Percentiles rank a stretch among this genome's conserved stretches.
phyloP scores from a whole-genome alignment of 1,140 invertebrate genomes.

The Drosophila nigrodunni region DNA sequence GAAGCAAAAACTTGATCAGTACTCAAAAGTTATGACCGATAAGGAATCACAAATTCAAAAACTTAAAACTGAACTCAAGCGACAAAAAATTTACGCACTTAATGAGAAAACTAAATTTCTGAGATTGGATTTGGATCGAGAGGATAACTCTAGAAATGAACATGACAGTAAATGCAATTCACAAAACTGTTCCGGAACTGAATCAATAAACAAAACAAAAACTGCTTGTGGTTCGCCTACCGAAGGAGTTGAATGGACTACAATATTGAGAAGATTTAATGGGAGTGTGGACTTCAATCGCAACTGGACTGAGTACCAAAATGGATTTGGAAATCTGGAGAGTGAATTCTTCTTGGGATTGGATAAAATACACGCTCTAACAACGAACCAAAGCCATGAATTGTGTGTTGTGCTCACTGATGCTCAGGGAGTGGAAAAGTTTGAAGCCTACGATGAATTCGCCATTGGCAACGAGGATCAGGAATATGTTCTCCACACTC shows the following conservation, averaged over 20 bases:
- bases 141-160: no score
- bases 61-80: no score
- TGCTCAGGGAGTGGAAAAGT: neutral
- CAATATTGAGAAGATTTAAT: neutral
- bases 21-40: no score
- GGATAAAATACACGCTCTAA: constrained; percentile 4
- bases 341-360: neutral
- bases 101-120: no score
- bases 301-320: neutral
- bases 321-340: neutral
- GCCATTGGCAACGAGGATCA: neutral
- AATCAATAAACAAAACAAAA: no score
- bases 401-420: neutral
- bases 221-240: no score
- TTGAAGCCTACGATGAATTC: neutral
- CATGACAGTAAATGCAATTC: no score
- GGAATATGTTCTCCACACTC: neutral
- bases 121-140: no score
- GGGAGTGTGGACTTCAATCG: neutral
- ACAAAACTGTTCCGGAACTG: no score
- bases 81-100: no score
- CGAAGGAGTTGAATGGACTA: neutral
- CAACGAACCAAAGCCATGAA: neutral
- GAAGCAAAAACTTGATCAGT: no score
- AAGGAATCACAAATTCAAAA: no score